Conservation (phyloP, 1,140 invertebrate species). For the fruit fly (Drosophila melanogaster) region DNA sequence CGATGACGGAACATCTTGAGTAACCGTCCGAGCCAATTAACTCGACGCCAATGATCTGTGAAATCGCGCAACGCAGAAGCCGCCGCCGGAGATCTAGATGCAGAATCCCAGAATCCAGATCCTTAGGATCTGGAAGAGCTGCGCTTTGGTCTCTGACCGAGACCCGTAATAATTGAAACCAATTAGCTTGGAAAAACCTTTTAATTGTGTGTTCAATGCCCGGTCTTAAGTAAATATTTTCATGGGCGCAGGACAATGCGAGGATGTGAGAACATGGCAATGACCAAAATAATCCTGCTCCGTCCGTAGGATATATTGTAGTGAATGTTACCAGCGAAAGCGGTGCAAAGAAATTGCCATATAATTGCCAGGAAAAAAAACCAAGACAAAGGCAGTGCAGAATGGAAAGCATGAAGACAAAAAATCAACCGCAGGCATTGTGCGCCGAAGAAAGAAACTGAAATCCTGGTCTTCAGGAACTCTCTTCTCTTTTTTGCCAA, state of each 20-base stretch:
- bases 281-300: conserved; percentile 78
- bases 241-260: conserved; percentile 60
- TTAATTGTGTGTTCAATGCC: conserved; percentile 72
- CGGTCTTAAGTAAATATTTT: conserved; percentile 76
- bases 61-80: conserved; percentile 69
- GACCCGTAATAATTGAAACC: conserved; percentile 80
- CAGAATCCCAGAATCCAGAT: conserved; percentile 1
- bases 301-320: conserved; percentile 33
- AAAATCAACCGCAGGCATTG: conserved; percentile 77
- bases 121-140: conserved; percentile 2
- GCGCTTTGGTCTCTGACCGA: conserved; percentile 59
- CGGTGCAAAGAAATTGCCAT: conserved; percentile 69
- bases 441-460: conserved; percentile 39
- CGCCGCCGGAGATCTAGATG: conserved; percentile 10
- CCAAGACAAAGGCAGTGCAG: conserved; percentile 16
- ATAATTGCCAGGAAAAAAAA: conserved; percentile 68
- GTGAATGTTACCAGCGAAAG: conserved; percentile 52
- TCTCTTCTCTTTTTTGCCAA: conserved; percentile 11
- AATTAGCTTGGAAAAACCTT: conserved; percentile 83
- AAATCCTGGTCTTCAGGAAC: conserved; percentile 32
- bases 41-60: conserved; percentile 68
- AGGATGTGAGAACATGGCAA: conserved; percentile 76
- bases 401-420: conserved; percentile 60
- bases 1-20: conserved; percentile 28
- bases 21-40: conserved; percentile 66